Base-by-base conservation (phyloP, 2,888 invertebrate species). In the Carabus problematicus region DNA sequence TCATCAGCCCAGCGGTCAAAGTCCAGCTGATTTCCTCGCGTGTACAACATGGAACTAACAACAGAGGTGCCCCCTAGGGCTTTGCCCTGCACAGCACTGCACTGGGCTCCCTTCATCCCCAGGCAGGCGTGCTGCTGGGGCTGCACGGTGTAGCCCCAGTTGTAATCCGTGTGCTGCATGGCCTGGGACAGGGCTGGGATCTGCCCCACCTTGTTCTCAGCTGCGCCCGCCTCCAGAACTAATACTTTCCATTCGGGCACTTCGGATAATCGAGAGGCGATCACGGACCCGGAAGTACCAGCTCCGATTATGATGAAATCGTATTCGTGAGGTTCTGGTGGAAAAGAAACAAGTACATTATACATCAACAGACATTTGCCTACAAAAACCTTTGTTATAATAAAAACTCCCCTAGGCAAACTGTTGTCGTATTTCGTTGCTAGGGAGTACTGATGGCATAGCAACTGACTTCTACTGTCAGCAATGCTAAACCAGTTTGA, bases 61-160 rank as follows among this genome's bases (percentile, higher is more conserved):
- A 91, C 89, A 72, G 91, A 91, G 8, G 89, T 89, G 1, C 95
- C 95, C 6, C 95, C 95, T 77, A 95, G 85, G 0, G 92, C 91
- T 79, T 91, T 93, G 2, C 94, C 94, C 56, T 84, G 75, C 0
- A 85, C 80, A 74, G 78, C 79, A 0, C 75, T 77, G 71, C 82
- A 83, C 54, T 74, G 76, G 0, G 75, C 75, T 14, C 78, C 75
- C 1, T 70, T 73, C 77, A 82, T 79, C 1, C 77, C 69, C 64
- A 84, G 75, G 67, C 86, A 86, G 1, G 84, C 83, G 39, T 82
- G 81, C 0, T 80, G 77, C 74, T 88, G 87, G 7, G 84, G 85
- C 74, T 88, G 87, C 52, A 87, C 85, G 45, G 82, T 81, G 78
- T 87, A 89, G 12, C 84, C 84, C 88, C 88, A 89, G 75, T 88